phyloP scores from a whole-genome alignment of 2,113 vertebrate species.

The Ondatra zibethicus region DNA sequence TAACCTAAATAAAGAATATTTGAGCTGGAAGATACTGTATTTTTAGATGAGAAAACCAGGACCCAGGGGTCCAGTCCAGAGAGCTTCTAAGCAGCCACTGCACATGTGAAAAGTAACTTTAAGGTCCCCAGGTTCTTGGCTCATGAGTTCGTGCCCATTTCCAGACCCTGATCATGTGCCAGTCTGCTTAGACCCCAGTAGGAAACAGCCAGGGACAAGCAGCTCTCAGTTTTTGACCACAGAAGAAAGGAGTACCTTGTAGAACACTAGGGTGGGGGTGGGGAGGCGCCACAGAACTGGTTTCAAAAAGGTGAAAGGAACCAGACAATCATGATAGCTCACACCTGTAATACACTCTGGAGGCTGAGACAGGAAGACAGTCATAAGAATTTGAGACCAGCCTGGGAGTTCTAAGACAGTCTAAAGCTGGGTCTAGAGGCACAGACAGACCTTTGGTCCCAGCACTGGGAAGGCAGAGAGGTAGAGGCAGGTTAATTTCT shows the following conservation, averaged over 20 bases:
- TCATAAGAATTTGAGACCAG: not conserved
- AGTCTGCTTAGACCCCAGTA: not conserved
- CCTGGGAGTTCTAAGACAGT: not conserved
- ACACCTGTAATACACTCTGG: not conserved
- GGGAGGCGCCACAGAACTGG: no score
- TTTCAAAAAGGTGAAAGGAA: not conserved
- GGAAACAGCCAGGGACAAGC: not conserved
- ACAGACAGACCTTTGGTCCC: not conserved
- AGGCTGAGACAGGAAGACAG: not conserved
- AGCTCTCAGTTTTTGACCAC: not conserved
- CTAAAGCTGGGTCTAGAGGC: not conserved
- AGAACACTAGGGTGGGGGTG: not conserved
- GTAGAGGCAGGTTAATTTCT: not conserved
- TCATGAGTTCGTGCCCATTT: not conserved
- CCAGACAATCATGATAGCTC: not conserved
- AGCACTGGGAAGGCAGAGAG: not conserved
- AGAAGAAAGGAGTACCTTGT: not conserved
- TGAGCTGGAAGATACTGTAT: slow-evolving; percentile 52
- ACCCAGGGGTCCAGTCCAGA: not conserved
- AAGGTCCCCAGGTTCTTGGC: not conserved
- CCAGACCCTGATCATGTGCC: not conserved
- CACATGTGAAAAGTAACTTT: not conserved
- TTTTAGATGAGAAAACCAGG: slow-evolving; percentile 64
- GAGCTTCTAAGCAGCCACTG: not conserved
- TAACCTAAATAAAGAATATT: slow-evolving; percentile 25